These are phyloP conservation scores for Tautogolabrus adspersus DNA, from an alignment of 2,113 vertebrate genomes.

Conservation along the genomic window DNA sequence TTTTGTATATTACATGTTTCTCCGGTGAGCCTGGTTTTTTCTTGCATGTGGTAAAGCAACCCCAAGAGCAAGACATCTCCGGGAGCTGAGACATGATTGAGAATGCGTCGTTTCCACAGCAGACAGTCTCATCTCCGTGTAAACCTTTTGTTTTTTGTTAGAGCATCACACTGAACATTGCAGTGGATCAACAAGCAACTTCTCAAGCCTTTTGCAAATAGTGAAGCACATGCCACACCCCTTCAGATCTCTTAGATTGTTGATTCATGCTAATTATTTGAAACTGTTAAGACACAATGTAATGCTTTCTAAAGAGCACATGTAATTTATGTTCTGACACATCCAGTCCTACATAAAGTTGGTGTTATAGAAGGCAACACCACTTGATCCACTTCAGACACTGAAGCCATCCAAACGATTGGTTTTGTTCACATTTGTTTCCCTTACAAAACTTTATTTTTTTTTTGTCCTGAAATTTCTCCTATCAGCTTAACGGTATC, in stretches of 20 bases:
- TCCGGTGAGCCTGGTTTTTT: slow-evolving; percentile 63
- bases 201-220: slow-evolving; percentile 57
- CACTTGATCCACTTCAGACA: slow-evolving; percentile 53
- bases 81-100: slow-evolving; percentile 52
- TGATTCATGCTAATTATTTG: slow-evolving; percentile 57
- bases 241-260: slow-evolving; percentile 47
- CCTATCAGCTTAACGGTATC: slow-evolving; percentile 69
- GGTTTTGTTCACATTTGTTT: slow-evolving; percentile 15
- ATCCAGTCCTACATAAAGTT: slow-evolving; percentile 37
- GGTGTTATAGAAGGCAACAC: slow-evolving; percentile 47
- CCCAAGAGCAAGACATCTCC: slow-evolving; percentile 38
- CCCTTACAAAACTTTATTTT: slow-evolving; percentile 27
- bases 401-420: slow-evolving; percentile 39
- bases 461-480: slow-evolving; percentile 49
- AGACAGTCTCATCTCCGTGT: slow-evolving; percentile 36
- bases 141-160: slow-evolving; percentile 30
- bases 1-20: slow-evolving; percentile 58
- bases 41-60: slow-evolving; percentile 67
- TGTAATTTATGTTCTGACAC: slow-evolving; percentile 59
- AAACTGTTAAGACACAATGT: slow-evolving; percentile 45
- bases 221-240: slow-evolving; percentile 67
- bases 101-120: slow-evolving; percentile 46
- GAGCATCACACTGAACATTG: slow-evolving; percentile 50
- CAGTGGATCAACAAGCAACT: slow-evolving; percentile 57
- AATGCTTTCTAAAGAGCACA: slow-evolving; percentile 68